A percentile compares a stretch with the other conserved stretches of the same genome.
Evolutionary conservation across 2,888 invertebrate genomes (phyloP).

Genomic region (Digitonthophagus gazella): DNA sequence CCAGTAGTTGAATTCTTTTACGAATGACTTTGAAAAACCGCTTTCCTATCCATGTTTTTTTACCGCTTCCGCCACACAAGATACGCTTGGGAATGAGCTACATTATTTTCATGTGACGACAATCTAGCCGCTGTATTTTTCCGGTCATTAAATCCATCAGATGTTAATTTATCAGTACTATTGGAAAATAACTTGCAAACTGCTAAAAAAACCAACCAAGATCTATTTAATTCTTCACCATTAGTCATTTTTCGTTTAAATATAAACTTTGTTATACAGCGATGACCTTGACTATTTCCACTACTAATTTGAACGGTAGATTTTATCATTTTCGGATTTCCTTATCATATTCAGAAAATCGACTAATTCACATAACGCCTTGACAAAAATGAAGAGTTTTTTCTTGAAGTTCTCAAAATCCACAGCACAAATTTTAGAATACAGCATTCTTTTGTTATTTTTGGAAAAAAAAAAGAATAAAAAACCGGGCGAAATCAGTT

Average conservation of each 20-base stretch:
- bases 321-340: no score
- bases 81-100: not conserved
- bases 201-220: not conserved
- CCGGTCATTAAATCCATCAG: slow-evolving; percentile 1
- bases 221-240: not conserved
- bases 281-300: not conserved
- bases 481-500: no score
- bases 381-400: no score
- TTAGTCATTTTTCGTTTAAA: not conserved
- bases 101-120: not conserved
- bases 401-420: no score
- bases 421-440: no score
- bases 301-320: not conserved
- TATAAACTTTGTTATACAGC: not conserved
- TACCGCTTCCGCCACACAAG: not conserved
- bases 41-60: not conserved
- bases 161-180: not conserved
- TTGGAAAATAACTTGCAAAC: not conserved
- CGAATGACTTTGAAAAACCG: not conserved
- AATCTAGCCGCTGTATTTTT: slow-evolving; percentile 2
- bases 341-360: no score
- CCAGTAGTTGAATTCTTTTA: slow-evolving; percentile 29
- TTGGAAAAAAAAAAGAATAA: no score
- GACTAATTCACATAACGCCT: no score
- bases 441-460: no score